Evolutionary conservation across 2,113 vertebrate species (phyloP).

Genomic region (Paramormyrops kingsleyae): DNA sequence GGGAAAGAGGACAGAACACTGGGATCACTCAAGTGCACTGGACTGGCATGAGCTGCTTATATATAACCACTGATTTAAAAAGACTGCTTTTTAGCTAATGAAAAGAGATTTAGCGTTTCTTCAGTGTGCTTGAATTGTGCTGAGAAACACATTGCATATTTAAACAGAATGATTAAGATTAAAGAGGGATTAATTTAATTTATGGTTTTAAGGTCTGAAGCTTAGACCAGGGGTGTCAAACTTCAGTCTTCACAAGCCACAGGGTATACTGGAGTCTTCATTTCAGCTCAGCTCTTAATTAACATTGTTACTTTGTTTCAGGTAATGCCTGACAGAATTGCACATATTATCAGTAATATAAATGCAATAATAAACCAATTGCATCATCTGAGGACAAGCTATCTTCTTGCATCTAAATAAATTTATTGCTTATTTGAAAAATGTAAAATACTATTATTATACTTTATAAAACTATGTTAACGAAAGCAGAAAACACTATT

Average conservation of each 20-base stretch:
- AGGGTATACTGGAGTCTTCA: neutral
- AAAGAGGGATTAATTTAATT: neutral
- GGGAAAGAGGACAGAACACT: neutral
- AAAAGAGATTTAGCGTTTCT: neutral
- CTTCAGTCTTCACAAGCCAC: slow-evolving; percentile 1
- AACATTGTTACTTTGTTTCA: neutral
- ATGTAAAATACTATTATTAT: neutral
- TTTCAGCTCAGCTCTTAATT: neutral
- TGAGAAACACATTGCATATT: neutral
- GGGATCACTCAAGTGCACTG: neutral
- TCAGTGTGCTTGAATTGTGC: neutral
- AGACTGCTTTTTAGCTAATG: neutral
- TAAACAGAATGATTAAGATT: slow-evolving; percentile 2
- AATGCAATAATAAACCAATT: neutral
- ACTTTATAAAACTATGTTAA: neutral
- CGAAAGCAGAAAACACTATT: neutral
- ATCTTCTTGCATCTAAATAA: neutral
- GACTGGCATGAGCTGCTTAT: neutral
- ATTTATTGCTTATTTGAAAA: neutral
- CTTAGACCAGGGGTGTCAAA: neutral
- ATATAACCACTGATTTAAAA: neutral
- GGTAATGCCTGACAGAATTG: neutral
- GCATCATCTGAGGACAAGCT: neutral
- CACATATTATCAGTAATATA: neutral
- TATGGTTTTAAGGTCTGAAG: neutral